Evolutionary conservation across 2,797 vertebrate species (phyloP).

Genomic region (Oreortyx pictus): DNA sequence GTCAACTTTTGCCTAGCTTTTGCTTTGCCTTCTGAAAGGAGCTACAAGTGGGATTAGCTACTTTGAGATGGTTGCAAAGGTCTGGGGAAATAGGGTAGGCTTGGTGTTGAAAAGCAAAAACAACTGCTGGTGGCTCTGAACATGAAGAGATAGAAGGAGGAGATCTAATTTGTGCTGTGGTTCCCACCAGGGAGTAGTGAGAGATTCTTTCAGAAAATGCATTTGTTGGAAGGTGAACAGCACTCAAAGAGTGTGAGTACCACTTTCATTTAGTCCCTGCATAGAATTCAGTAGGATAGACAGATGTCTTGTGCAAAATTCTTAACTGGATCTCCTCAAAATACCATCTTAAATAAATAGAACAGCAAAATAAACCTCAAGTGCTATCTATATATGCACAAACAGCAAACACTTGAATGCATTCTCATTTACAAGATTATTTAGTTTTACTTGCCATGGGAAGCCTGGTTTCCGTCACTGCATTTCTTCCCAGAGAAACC

Average conservation of each 20-base stretch:
- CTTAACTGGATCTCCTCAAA: background rate
- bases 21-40: background rate
- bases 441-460: background rate
- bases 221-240: background rate
- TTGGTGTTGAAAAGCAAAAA: background rate
- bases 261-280: background rate
- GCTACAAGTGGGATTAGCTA: background rate
- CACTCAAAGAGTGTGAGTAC: background rate
- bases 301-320: background rate
- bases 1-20: background rate
- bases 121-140: background rate
- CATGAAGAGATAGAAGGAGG: background rate
- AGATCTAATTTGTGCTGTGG: background rate
- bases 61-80: background rate
- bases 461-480: background rate
- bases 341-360: background rate
- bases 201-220: background rate
- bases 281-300: background rate
- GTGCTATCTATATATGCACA: background rate
- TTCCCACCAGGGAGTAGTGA: background rate
- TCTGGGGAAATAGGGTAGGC: background rate
- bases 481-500: constrained; percentile 8
- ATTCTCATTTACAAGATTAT: background rate
- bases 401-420: background rate
- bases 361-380: background rate